Conservation (phyloP, 2,797 vertebrate genomes). For the Melanotaenia parkinsoni region DNA sequence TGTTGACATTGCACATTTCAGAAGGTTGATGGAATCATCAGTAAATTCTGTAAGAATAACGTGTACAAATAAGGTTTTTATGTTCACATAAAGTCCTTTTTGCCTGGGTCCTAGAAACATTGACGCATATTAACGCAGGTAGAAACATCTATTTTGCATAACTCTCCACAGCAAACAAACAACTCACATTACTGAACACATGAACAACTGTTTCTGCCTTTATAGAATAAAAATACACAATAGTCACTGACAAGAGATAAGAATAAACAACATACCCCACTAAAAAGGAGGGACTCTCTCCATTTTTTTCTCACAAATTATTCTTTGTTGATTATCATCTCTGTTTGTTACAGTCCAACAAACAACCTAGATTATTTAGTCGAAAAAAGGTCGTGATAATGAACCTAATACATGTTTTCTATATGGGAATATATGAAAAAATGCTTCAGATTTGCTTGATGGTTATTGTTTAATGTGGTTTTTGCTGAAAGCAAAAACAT, state of each 20-base stretch:
- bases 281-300: too few species aligned
- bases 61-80: not conserved
- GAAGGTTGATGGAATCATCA: not conserved
- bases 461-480: not conserved
- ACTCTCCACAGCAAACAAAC: not conserved
- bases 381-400: too few species aligned
- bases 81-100: too few species aligned
- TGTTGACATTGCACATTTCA: not conserved
- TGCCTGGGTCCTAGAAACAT: not conserved
- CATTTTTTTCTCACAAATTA: too few species aligned
- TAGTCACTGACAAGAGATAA: too few species aligned
- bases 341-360: too few species aligned
- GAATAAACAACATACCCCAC: too few species aligned
- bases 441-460: not conserved
- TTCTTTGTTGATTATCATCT: too few species aligned
- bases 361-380: too few species aligned
- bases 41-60: not conserved
- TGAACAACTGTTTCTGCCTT: not conserved
- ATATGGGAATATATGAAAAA: too few species aligned
- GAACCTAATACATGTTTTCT: too few species aligned
- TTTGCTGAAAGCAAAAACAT: not conserved
- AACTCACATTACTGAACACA: not conserved
- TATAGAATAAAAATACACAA: not conserved
- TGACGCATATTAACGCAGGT: not conserved
- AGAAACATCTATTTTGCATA: not conserved